Evolutionary conservation across 2,797 vertebrate genomes (phyloP).

Genomic region (Lutjanus campechanus): DNA sequence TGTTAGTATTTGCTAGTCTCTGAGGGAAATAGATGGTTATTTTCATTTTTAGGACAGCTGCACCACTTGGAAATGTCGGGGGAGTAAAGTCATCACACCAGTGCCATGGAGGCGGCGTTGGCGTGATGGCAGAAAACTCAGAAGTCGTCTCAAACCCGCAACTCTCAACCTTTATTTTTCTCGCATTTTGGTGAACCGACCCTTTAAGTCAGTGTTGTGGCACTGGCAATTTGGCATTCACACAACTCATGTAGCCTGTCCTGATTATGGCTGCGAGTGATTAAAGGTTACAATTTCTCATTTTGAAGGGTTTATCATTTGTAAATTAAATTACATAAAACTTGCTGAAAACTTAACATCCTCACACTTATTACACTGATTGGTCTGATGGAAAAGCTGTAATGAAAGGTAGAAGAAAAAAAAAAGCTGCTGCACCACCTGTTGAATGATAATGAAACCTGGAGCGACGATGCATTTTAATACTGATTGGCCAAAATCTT

Average conservation of each 20-base stretch:
- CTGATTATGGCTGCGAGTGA: constrained; percentile 19
- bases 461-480: background rate
- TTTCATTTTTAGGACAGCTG: too few relatives aligned
- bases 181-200: constrained; percentile 1
- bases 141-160: background rate
- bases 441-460: constrained; percentile 21
- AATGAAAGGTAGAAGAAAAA: constrained; percentile 30
- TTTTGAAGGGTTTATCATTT: constrained; percentile 37
- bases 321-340: constrained; percentile 15
- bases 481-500: background rate
- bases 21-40: too few relatives aligned
- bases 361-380: constrained; percentile 9
- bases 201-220: constrained; percentile 13
- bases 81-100: too few relatives aligned
- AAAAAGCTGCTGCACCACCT: background rate
- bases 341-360: constrained; percentile 1
- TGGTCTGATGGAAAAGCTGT: constrained; percentile 26
- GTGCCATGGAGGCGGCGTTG: background rate
- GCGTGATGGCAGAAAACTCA: background rate
- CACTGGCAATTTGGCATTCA: constrained; percentile 44
- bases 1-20: too few relatives aligned
- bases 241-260: constrained; percentile 26
- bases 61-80: too few relatives aligned
- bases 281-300: constrained; percentile 45
- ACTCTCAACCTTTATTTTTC: background rate